Evolutionary conservation across 2,797 vertebrate genomes (phyloP).

Genomic region (Platyrinchus mystaceus): DNA sequence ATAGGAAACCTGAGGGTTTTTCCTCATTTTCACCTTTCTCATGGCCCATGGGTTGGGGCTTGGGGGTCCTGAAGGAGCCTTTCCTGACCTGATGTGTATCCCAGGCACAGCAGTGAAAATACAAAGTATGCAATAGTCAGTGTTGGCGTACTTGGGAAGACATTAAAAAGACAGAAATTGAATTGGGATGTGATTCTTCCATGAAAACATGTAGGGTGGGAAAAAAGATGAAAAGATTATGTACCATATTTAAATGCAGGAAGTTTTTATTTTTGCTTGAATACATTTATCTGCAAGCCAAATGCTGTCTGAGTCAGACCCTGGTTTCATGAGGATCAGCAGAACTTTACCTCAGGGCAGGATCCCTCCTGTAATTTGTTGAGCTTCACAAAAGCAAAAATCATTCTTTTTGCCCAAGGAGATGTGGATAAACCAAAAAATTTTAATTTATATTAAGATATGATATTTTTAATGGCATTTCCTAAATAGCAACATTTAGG

Average conservation of each 20-base stretch:
- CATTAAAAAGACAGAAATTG: not conserved
- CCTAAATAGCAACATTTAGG: not conserved
- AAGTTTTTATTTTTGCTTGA: constrained; percentile 15
- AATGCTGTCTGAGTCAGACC: constrained; percentile 2
- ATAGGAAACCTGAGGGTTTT: not conserved
- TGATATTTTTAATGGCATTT: not conserved
- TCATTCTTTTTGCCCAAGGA: not conserved
- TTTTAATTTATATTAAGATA: not conserved
- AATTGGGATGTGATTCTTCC: not conserved
- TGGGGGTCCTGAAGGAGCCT: not conserved
- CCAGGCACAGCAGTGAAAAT: not conserved
- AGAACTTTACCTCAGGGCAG: constrained; percentile 8
- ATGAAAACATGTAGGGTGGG: not conserved
- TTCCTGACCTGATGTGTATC: not conserved
- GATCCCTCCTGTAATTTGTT: constrained; percentile 8
- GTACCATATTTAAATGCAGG: not conserved
- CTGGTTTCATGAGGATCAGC: not conserved
- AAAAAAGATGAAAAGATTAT: not conserved
- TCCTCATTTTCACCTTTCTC: not conserved
- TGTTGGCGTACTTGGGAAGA: not conserved
- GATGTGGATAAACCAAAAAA: not conserved
- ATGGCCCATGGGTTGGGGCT: not conserved
- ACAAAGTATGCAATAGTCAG: not conserved
- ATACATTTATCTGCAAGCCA: not conserved
- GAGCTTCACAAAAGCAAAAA: not conserved